Conservation (phyloP, 37 sponge, comb jelly and placozoan species). For the Axinella damicornis region DNA sequence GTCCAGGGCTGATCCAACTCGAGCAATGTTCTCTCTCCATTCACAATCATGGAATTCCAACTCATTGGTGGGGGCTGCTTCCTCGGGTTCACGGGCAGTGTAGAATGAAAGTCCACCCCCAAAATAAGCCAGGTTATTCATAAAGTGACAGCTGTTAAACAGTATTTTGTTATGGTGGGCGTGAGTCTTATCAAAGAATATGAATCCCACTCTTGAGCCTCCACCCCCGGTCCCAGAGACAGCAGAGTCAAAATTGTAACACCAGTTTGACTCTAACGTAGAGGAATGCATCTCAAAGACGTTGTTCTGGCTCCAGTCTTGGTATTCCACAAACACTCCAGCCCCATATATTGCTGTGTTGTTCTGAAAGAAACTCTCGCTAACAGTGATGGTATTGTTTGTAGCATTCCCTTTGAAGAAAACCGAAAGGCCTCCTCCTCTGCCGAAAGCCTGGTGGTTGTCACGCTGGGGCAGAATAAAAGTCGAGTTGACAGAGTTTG, state of each 20-base stretch:
- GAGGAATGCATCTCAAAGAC: conserved; percentile 6
- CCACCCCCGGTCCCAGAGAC: conserved; percentile 67
- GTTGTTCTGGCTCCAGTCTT: conserved; percentile 47
- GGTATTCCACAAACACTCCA: conserved; percentile 68
- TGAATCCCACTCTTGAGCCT: conserved; percentile 53
- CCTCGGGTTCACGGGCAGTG: conserved; percentile 4
- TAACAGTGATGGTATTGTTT: conserved; percentile 44
- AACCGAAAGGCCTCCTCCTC: conserved; percentile 78
- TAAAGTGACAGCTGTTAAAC: conserved; percentile 29
- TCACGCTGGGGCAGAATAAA: conserved; percentile 40
- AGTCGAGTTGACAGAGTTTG: not conserved
- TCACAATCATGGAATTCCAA: conserved; percentile 6
- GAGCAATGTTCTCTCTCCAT: conserved; percentile 45
- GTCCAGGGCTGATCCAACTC: conserved; percentile 66
- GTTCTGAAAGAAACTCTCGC: conserved; percentile 40
- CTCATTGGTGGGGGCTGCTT: conserved; percentile 5
- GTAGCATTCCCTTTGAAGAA: conserved; percentile 64
- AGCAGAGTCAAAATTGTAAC: not conserved
- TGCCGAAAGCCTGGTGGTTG: conserved; percentile 67
- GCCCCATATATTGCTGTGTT: conserved; percentile 77
- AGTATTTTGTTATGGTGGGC: conserved; percentile 3
- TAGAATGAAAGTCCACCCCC: conserved; percentile 45
- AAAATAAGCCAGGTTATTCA: conserved; percentile 34
- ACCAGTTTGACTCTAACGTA: conserved; percentile 10
- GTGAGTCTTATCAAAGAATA: conserved; percentile 43